Conservation (phyloP, 2,797 vertebrate species). For the Lepus townsendii region DNA sequence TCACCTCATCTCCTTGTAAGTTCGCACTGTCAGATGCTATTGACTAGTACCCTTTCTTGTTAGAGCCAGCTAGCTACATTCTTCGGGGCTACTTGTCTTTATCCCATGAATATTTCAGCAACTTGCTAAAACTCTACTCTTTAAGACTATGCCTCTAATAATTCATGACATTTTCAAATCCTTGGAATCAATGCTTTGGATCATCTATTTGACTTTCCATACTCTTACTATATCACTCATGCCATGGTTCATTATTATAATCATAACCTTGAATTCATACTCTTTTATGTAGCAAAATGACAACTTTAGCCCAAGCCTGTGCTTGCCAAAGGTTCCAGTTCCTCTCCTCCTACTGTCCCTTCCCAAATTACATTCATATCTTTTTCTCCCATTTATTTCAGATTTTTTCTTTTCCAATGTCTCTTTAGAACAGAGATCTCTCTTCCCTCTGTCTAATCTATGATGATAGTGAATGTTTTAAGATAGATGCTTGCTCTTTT, state of each 20-base stretch:
- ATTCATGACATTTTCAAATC: background rate
- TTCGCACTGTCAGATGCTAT: background rate
- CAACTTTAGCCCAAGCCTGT: background rate
- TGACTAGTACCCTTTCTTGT: background rate
- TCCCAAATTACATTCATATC: background rate
- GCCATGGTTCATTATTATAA: background rate
- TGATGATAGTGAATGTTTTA: background rate
- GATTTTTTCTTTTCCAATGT: background rate
- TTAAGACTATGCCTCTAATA: background rate
- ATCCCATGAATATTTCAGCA: background rate
- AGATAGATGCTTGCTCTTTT: background rate
- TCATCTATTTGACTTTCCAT: background rate
- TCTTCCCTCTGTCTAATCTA: background rate
- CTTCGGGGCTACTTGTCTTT: background rate
- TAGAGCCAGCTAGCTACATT: background rate
- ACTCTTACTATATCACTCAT: background rate
- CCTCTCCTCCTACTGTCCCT: background rate
- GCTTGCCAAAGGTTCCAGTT: background rate
- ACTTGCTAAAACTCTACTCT: background rate
- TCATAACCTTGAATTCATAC: background rate
- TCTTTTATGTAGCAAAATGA: background rate
- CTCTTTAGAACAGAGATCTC: background rate
- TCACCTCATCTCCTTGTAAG: rapidly evolving
- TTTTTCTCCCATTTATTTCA: background rate
- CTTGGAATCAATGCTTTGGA: background rate